These are phyloP conservation scores for Meles meles DNA, from an alignment of 2,113 vertebrate species.

Conservation along the genomic window DNA sequence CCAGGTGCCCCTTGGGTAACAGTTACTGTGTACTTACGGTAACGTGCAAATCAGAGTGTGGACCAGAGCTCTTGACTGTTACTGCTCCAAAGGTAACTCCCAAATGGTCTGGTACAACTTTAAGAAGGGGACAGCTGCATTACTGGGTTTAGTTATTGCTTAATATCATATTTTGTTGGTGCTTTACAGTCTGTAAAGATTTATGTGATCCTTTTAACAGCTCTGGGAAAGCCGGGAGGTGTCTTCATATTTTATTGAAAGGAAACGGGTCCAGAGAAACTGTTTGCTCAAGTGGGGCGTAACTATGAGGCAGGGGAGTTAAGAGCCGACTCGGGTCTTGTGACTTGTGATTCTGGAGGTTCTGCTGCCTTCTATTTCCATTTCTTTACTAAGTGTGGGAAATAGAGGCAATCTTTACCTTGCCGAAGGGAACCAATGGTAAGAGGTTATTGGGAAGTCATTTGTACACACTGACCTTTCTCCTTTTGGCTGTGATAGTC, in stretches of 20 bases:
- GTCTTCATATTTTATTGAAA: neutral
- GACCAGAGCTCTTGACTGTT: neutral
- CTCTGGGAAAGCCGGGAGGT: neutral
- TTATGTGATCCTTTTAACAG: neutral
- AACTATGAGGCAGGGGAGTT: neutral
- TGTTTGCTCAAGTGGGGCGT: neutral
- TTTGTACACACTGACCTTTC: neutral
- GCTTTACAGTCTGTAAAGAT: neutral
- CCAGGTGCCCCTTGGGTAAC: neutral
- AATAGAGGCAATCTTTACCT: neutral
- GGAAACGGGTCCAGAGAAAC: neutral
- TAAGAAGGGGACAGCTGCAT: neutral
- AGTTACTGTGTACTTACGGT: neutral
- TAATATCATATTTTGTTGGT: neutral
- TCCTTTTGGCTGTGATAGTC: neutral
- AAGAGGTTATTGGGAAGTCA: neutral
- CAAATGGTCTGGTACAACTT: neutral
- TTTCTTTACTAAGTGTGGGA: neutral
- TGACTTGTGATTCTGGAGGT: neutral
- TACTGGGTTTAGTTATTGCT: neutral
- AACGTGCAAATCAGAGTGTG: neutral
- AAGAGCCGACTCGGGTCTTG: neutral
- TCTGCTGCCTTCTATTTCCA: neutral
- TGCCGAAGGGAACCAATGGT: neutral
- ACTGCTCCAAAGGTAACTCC: neutral